Conservation (phyloP, 2,797 vertebrate species). For the Brachymystax lenok region DNA sequence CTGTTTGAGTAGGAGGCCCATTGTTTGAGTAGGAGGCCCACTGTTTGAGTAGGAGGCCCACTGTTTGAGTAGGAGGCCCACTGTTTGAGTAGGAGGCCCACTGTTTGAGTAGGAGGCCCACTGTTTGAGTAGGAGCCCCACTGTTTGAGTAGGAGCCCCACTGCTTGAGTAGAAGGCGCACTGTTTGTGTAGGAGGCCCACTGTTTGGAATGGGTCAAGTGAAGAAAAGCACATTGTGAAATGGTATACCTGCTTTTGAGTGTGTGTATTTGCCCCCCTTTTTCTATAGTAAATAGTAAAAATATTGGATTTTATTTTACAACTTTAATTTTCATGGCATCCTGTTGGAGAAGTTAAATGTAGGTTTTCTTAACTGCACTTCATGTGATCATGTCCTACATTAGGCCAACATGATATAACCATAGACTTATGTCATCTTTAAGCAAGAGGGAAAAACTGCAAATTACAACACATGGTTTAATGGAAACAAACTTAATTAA, state of each 20-base stretch:
- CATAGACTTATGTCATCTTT: slow-evolving; percentile 4
- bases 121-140: too few relatives aligned
- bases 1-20: too few relatives aligned
- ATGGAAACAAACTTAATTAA: not conserved
- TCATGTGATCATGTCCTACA: not conserved
- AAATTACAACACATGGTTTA: not conserved
- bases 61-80: too few relatives aligned
- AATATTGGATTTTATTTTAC: too few relatives aligned
- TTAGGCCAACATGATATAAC: not conserved
- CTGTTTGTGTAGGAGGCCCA: too few relatives aligned
- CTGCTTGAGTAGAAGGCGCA: too few relatives aligned
- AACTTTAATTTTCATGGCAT: not conserved
- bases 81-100: too few relatives aligned
- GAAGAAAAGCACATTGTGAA: slow-evolving; percentile 71
- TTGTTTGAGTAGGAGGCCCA: too few relatives aligned
- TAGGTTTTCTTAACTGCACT: not conserved
- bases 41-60: too few relatives aligned
- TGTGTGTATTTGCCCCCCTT: slow-evolving; percentile 41
- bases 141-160: too few relatives aligned
- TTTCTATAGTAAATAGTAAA: slow-evolving; percentile 26
- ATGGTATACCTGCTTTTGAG: slow-evolving; percentile 60
- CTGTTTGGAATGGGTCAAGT: slow-evolving; percentile 42
- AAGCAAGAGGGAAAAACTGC: not conserved
- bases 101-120: too few relatives aligned
- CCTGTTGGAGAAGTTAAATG: not conserved